Evolutionary conservation across 2,113 vertebrate species (phyloP).

Genomic region (Hirundichthys speculiger): DNA sequence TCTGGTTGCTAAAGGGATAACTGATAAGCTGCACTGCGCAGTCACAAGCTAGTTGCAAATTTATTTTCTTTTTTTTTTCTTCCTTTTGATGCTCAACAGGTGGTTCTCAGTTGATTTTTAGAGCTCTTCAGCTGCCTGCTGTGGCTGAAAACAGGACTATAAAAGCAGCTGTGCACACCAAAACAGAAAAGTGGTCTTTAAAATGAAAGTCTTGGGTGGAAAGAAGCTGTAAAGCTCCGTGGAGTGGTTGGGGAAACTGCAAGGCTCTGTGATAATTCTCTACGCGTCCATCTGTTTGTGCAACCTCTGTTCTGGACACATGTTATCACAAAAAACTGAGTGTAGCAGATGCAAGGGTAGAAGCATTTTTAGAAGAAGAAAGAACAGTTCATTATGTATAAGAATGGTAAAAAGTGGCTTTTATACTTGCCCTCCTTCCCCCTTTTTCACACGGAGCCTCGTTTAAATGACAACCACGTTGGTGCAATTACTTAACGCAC

Average conservation of each 20-base stretch:
- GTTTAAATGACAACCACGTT: conserved; percentile 42
- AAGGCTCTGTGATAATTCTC: too few species aligned
- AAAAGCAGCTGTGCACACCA: conserved; percentile 9
- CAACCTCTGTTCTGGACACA: not conserved
- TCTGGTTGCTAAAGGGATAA: not conserved
- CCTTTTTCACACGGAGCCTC: conserved; percentile 12
- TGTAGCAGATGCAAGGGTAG: not conserved
- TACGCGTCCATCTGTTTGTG: too few species aligned
- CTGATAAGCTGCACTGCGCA: not conserved
- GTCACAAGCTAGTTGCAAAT: not conserved
- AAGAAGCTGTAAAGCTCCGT: conserved; percentile 10
- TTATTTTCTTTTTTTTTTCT: not conserved
- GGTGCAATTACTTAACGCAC: conserved; percentile 69
- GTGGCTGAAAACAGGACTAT: conserved; percentile 1
- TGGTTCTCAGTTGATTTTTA: not conserved
- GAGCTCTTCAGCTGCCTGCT: conserved; percentile 7
- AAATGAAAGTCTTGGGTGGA: not conserved
- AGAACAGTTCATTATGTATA: not conserved
- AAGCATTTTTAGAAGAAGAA: not conserved
- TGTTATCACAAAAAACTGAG: not conserved
- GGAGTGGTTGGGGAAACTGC: not conserved
- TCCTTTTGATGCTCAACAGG: not conserved
- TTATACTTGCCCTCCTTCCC: conserved; percentile 5
- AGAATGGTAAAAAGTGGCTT: not conserved
- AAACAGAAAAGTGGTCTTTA: conserved; percentile 13